Base-by-base conservation (phyloP, 2,888 invertebrate genomes). In the Diarsia mendica region DNA sequence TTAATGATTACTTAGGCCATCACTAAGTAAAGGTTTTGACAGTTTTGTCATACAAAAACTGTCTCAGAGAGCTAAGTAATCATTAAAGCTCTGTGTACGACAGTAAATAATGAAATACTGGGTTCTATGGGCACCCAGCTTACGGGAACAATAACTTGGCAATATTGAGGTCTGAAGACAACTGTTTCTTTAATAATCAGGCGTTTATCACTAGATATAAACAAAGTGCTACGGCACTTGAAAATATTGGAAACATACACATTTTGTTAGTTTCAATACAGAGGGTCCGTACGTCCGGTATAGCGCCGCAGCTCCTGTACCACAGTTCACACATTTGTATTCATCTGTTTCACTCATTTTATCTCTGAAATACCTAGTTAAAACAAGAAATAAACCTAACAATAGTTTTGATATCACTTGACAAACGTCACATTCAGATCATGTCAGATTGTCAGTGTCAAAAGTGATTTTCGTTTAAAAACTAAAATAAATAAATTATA, bases 251-350 rank as follows among this genome's bases (percentile, higher is more conserved):
- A 11, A 61, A 97, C 97, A 96, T 97, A 98, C 98, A 94, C 98
- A 98, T 94, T 97, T 97, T 3, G 97, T 97, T 66, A 98, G 95
- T 94, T 98, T 98, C 33, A 98, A 93, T 61, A 98, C 97, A 10
- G 97, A 97, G 11, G 97, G 97, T 83, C 98, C 98, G 84, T 98
- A 98, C 79, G 97, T 97, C 85, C 97, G 97, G 88, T 96, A 98
- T 1, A 98, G 94, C 81, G 97, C 97, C 28, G 96, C 94, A 0
- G 97, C 96, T 65, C 95, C 91, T 83, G 96, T 92, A 0, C 98
- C 98, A 91, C 98, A 98, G 89, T 98, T 97, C 15, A 98, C 97
- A 90, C 98, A 98, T 88, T 90, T 94, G 68, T 91, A 95, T 48
- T 86, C 80, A 28, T 89, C 89, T 53, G 77, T 86, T 76, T 91